These are phyloP conservation scores for Pteronura brasiliensis DNA, from an alignment of 2,113 vertebrate species.

Conservation along the genomic window DNA sequence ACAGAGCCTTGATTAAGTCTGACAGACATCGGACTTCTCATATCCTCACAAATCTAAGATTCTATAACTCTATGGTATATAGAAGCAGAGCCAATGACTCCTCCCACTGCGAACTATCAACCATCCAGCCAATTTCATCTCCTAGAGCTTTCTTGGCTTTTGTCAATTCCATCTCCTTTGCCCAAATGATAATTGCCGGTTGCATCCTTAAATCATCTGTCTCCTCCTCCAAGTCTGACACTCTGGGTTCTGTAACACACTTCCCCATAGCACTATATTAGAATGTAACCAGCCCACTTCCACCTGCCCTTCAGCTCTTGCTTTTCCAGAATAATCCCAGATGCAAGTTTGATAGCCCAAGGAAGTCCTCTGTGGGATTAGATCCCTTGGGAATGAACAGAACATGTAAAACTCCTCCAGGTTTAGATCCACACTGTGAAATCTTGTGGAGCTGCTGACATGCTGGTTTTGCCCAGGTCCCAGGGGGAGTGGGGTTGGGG, in stretches of 20 bases:
- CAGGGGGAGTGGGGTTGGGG: rapidly evolving
- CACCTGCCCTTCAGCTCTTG: not conserved
- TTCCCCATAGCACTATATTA: not conserved
- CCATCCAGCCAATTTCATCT: constrained; percentile 47
- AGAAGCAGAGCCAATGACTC: constrained; percentile 30
- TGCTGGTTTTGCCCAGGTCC: not conserved
- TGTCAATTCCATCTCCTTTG: constrained; percentile 28
- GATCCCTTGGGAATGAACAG: not conserved
- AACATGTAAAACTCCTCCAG: not conserved
- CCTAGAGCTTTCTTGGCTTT: constrained; percentile 37
- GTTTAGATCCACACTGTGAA: not conserved
- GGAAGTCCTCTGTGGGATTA: not conserved
- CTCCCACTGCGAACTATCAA: constrained; percentile 50
- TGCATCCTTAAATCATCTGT: constrained; percentile 24
- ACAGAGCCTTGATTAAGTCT: not conserved
- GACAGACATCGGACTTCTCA: not conserved
- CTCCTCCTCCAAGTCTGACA: constrained; percentile 1
- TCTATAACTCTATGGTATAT: not conserved
- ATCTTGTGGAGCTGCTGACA: not conserved
- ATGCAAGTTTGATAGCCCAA: not conserved
- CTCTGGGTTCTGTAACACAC: not conserved
- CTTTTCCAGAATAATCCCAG: not conserved
- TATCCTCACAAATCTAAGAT: not conserved
- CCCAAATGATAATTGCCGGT: constrained; percentile 22
- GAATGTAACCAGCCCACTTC: not conserved